A percentile compares a stretch with the other conserved stretches of the same genome.
These are phyloP conservation scores for Aldabrachelys gigantea DNA, from an alignment of 2,113 vertebrate species.

Conservation along the genomic window DNA sequence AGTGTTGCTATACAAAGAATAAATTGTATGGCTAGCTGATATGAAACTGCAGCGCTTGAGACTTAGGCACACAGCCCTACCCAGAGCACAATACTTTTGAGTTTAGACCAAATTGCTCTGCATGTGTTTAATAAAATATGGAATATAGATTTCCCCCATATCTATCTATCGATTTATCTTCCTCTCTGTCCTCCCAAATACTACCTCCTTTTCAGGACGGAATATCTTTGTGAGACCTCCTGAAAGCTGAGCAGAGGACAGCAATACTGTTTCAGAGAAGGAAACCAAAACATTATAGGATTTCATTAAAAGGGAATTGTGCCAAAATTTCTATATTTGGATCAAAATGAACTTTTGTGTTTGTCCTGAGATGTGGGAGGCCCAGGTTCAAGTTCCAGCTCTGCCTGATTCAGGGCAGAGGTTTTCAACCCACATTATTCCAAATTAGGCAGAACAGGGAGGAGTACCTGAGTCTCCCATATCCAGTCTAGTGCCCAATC, in stretches of 20 bases:
- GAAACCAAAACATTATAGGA: not conserved
- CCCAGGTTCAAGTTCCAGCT: not conserved
- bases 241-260: not conserved
- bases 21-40: conserved; percentile 3
- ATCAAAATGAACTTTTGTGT: not conserved
- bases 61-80: not conserved
- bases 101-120: not conserved
- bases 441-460: not conserved
- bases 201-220: not conserved
- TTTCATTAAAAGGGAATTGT: not conserved
- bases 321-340: not conserved
- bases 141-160: not conserved
- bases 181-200: not conserved
- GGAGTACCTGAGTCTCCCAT: not conserved
- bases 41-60: conserved; percentile 9
- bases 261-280: not conserved
- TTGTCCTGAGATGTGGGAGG: not conserved
- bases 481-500: not conserved
- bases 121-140: not conserved
- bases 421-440: not conserved
- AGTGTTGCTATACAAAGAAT: conserved; percentile 11
- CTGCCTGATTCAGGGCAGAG: not conserved
- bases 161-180: not conserved
- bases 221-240: not conserved
- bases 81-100: not conserved